These are phyloP conservation scores for Lithophane ornitopus DNA, from an alignment of 2,888 invertebrate genomes.

Conservation along the genomic window DNA sequence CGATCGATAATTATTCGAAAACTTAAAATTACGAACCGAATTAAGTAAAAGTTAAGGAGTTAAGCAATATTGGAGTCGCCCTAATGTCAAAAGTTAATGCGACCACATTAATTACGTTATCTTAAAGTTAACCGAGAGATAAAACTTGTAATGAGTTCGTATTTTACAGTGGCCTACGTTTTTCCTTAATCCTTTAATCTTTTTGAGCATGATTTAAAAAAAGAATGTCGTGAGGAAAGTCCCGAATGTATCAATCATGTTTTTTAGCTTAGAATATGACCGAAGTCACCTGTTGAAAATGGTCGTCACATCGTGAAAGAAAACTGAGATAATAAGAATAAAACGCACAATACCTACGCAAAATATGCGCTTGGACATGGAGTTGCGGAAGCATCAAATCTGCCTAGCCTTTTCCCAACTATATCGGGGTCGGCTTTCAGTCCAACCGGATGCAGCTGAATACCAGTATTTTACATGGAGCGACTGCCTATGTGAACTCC, in stretches of 20 bases:
- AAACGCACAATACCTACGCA: neutral
- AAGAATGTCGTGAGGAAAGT: neutral
- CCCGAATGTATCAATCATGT: neutral
- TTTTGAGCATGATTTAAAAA: neutral
- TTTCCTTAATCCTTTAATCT: slow-evolving; percentile 16
- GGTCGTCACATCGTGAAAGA: neutral
- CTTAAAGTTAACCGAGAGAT: slow-evolving; percentile 50
- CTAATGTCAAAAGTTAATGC: slow-evolving; percentile 54
- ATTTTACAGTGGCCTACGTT: slow-evolving; percentile 15
- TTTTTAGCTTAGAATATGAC: neutral
- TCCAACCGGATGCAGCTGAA: too few species aligned
- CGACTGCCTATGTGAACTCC: too few species aligned
- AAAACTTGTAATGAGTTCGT: slow-evolving; percentile 63
- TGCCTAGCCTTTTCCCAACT: too few species aligned
- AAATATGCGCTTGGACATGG: neutral
- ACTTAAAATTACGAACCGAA: slow-evolving; percentile 33
- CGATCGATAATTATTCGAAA: slow-evolving; percentile 37
- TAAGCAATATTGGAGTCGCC: slow-evolving; percentile 40
- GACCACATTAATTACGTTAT: slow-evolving; percentile 61
- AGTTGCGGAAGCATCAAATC: too few species aligned
- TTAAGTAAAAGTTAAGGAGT: slow-evolving; percentile 39
- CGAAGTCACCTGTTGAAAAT: neutral
- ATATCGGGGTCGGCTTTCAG: too few species aligned
- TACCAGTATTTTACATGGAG: too few species aligned
- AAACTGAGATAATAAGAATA: neutral